Percentiles rank a stretch among this genome's conserved stretches.
phyloP scores from a whole-genome alignment of 2,113 vertebrate genomes.

The Pelecanus crispus region DNA sequence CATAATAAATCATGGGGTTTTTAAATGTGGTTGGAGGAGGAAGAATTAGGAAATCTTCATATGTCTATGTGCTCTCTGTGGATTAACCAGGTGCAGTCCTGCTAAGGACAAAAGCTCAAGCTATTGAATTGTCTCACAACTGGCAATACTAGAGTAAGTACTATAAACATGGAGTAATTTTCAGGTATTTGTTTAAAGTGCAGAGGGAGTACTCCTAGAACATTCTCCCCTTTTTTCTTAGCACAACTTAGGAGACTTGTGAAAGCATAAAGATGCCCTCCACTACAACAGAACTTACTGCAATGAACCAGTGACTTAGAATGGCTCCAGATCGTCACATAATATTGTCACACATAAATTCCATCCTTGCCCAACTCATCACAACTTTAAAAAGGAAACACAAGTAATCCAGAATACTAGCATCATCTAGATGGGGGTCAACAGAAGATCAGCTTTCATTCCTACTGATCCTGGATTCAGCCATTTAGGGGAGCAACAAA shows the following conservation, averaged over 20 bases:
- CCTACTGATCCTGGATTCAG: background rate
- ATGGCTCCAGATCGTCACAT: accelerated
- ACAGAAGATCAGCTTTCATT: background rate
- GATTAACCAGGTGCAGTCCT: background rate
- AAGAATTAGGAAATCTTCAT: background rate
- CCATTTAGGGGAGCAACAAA: background rate
- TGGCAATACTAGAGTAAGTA: background rate
- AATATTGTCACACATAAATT: background rate
- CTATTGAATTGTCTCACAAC: background rate
- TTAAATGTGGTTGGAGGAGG: background rate
- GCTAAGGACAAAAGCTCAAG: background rate
- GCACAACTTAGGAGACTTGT: background rate
- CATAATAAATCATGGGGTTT: background rate
- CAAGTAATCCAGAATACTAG: background rate
- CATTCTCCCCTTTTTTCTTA: background rate
- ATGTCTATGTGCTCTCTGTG: background rate
- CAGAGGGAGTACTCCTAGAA: background rate
- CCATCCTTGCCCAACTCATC: background rate
- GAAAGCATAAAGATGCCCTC: background rate
- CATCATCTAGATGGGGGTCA: background rate
- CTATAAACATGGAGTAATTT: background rate
- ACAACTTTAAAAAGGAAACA: background rate
- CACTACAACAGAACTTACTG: background rate
- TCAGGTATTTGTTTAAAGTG: background rate
- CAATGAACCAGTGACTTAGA: background rate